Percentiles rank a stretch among this genome's conserved stretches.
Evolutionary conservation across 2,113 vertebrate species (phyloP).

Genomic region (Centropus unirufus): DNA sequence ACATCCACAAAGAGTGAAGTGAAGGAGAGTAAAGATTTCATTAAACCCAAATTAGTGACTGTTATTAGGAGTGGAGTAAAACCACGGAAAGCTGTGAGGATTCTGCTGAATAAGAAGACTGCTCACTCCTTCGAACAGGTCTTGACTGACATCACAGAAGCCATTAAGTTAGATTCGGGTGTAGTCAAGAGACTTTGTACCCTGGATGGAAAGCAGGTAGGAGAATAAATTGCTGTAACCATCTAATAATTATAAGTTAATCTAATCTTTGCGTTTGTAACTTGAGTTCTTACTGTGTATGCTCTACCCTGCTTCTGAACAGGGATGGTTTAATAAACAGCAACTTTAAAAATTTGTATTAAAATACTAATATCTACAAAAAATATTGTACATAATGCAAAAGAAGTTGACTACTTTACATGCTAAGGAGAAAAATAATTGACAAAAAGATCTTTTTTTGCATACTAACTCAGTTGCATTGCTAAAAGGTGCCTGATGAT

Average conservation of each 20-base stretch:
- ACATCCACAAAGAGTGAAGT: conserved; percentile 80
- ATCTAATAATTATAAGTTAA: not conserved
- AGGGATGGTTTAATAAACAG: not conserved
- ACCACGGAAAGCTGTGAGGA: conserved; percentile 94
- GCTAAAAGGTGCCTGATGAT: not conserved
- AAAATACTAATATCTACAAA: not conserved
- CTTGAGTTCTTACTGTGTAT: not conserved
- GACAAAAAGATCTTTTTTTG: not conserved
- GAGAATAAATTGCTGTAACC: conserved; percentile 3
- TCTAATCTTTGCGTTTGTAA: not conserved
- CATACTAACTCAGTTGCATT: not conserved
- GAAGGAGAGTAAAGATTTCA: conserved; percentile 92
- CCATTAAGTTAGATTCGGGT: conserved; percentile 97
- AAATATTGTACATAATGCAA: not conserved
- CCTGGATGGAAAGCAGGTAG: conserved; percentile 95
- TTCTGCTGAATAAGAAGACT: conserved; percentile 98
- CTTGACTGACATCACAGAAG: conserved; percentile 95
- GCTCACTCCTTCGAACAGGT: conserved; percentile 98
- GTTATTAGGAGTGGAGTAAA: conserved; percentile 97
- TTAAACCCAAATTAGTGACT: conserved; percentile 96
- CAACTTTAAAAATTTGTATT: not conserved
- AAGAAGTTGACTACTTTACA: not conserved
- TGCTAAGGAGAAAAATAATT: not conserved
- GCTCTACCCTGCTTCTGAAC: not conserved
- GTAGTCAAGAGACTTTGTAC: conserved; percentile 95